Conservation (phyloP, 2,113 vertebrate species). For the Artemisiospiza belli region DNA sequence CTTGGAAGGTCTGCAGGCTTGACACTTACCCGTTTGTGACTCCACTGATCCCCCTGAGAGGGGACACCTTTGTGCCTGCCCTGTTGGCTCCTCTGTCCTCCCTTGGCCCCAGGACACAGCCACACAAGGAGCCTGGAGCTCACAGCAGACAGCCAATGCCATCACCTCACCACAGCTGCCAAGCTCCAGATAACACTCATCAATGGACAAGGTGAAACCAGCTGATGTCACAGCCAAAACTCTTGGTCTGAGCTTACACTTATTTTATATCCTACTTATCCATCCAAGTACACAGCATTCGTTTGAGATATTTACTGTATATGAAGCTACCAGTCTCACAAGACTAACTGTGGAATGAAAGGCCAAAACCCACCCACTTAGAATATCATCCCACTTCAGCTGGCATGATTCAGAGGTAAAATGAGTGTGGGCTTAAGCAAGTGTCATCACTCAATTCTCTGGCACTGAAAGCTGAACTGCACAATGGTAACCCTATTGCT, state of each 20-base stretch:
- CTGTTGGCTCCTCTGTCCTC: background rate
- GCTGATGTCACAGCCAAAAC: background rate
- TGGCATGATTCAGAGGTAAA: background rate
- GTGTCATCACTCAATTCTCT: background rate
- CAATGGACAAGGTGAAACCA: background rate
- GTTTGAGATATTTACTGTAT: background rate
- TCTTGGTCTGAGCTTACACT: background rate
- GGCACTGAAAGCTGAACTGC: background rate
- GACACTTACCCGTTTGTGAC: constrained; percentile 26
- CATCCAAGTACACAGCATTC: rapidly evolving
- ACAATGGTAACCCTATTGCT: background rate
- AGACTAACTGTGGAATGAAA: background rate
- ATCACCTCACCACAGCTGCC: rapidly evolving
- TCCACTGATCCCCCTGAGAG: constrained; percentile 3
- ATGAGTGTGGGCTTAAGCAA: background rate
- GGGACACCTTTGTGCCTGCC: background rate
- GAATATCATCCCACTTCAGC: background rate
- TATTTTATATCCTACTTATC: background rate
- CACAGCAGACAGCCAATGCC: background rate
- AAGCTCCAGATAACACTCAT: background rate
- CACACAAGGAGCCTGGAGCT: background rate
- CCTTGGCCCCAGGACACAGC: background rate
- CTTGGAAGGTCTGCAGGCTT: constrained; percentile 56
- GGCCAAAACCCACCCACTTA: background rate
- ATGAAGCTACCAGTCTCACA: background rate